phyloP scores from a whole-genome alignment of 2,113 vertebrate genomes.

The Ictalurus furcatus region DNA sequence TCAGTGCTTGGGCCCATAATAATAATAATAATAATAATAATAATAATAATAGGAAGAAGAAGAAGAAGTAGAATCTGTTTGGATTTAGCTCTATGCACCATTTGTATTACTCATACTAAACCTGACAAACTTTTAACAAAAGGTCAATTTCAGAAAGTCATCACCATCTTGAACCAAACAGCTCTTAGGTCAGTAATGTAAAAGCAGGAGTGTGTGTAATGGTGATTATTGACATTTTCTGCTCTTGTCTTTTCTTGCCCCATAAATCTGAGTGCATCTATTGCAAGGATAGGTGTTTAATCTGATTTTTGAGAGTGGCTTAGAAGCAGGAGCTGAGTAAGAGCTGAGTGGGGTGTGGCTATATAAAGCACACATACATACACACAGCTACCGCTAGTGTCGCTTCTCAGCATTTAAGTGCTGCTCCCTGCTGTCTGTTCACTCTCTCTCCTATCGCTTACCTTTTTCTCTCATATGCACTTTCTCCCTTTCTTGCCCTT shows the following conservation, averaged over 20 bases:
- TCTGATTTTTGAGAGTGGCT: slow-evolving; percentile 35
- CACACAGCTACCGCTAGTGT: not conserved
- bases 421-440: slow-evolving; percentile 5
- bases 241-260: slow-evolving; percentile 28
- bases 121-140: not conserved
- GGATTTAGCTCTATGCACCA: not conserved
- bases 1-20: too few relatives aligned
- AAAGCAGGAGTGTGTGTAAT: slow-evolving; percentile 28
- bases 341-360: slow-evolving; percentile 16
- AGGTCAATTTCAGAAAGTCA: not conserved
- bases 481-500: slow-evolving; percentile 19
- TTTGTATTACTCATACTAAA: not conserved
- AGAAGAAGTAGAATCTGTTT: not conserved
- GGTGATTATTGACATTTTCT: slow-evolving; percentile 27
- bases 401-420: slow-evolving; percentile 1
- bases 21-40: too few relatives aligned
- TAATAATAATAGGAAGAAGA: not conserved
- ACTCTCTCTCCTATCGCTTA: slow-evolving; percentile 5
- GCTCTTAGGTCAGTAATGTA: not conserved
- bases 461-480: not conserved
- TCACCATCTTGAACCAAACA: slow-evolving; percentile 10
- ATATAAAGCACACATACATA: not conserved
- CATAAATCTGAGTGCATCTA: slow-evolving; percentile 26
- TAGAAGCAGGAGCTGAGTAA: slow-evolving; percentile 24
- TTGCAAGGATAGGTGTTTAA: slow-evolving; percentile 34